Base-by-base conservation (phyloP, 2,113 vertebrate genomes). In the mouse (Mus musculus) region DNA sequence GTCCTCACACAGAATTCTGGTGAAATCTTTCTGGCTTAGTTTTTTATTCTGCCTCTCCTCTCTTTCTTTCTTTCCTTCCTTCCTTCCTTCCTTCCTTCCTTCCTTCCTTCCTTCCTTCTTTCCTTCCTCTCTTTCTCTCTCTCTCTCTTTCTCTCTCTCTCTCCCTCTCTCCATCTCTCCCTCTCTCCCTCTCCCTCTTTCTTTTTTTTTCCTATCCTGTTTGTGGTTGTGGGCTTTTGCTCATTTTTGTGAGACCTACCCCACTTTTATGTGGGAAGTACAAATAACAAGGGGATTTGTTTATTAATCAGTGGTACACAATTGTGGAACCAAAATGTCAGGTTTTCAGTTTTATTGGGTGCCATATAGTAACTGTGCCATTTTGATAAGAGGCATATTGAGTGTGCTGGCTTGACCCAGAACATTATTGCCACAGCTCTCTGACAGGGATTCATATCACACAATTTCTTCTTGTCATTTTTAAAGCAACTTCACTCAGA, bases 341-440 rank as follows among this genome's bases (percentile, higher is more conserved):
- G 26, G 36, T 81, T 90, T 92, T 90, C 75, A 81, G 67, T 65
- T 91, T 88, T 92, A 92, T 39, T 59, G 28, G 54, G 63, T 24
- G 59, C 22, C 52, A 59, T 36, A 85, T 56, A 94, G 49, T 16
- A 67, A 89, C 30, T 54, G 59, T 91, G 52, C 46, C 77, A 92
- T 97, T 95, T 95, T 94, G 78, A 97, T 69, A 69, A 81, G 33
- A 94, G 46, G 28, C 8, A 85, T 93, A 96, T 88, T 94, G 88
- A 86, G 36, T 82, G 39, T 56, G 36, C 24, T 89, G 76, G 59
- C 7, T 94, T 93, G 80, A 93, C 54, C n/a, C 65, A 73, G 46
- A 81, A 49, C 72, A 88, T 88, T 97, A 90, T 61, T 67, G 17
- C 20, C 65, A 95, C 8, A 89, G 24, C 9, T 96, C n/a, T 84